Conservation (phyloP, 2,113 vertebrate genomes). For the western clawed frog (Xenopus tropicalis) region UCB_Xtro_10.0 CM004443.2:79001501-79002000, state of each 20-base stretch:
- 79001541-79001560: conserved; percentile 88
- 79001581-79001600: conserved; percentile 20
- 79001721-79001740: conserved; percentile 34
- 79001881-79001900: too few species aligned
- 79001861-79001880: too few species aligned
- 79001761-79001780: conserved; percentile 53
- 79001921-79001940: too few species aligned
- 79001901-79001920: too few species aligned
- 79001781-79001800: conserved; percentile 74
- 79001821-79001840: too few species aligned
- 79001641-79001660: not conserved
- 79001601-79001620: conserved; percentile 1
- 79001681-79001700: conserved; percentile 4
- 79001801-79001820: not conserved
- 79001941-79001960: too few species aligned
- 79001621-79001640: not conserved
- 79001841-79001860: too few species aligned
- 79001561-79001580: conserved; percentile 66
- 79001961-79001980: too few species aligned
- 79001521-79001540: conserved; percentile 91
- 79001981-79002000: too few species aligned
- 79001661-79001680: conserved; percentile 14
- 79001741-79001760: conserved; percentile 35
- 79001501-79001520: conserved; percentile 76
- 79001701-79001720: too few species aligned